Percentiles rank a stretch among this genome's conserved stretches.
phyloP scores from a whole-genome alignment of 2,113 vertebrate species.

The Astur gentilis region DNA sequence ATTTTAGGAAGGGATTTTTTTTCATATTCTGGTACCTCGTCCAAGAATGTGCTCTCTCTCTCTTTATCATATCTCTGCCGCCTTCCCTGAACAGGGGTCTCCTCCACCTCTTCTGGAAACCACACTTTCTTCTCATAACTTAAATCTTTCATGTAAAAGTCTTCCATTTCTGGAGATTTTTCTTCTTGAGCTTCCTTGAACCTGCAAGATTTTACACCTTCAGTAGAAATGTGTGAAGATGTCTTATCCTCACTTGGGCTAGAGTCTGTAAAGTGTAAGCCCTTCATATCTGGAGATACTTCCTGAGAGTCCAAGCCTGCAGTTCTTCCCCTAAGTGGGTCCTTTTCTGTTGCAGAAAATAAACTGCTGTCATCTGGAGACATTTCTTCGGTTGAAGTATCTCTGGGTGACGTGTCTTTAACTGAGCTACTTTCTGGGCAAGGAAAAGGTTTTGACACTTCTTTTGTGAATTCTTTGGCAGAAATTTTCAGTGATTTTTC shows the following conservation, averaged over 20 bases:
- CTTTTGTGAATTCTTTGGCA: background rate
- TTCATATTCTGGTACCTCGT: conserved; percentile 79
- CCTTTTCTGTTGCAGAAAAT: conserved; percentile 48
- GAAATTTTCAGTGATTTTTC: background rate
- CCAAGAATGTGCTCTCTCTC: conserved; percentile 89
- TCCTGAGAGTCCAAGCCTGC: conserved; percentile 13
- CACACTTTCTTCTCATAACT: conserved; percentile 79
- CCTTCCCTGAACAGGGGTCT: conserved; percentile 60
- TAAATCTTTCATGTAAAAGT: conserved; percentile 66
- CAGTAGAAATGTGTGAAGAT: background rate
- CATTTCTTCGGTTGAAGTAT: conserved; percentile 14
- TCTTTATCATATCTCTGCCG: conserved; percentile 81
- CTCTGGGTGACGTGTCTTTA: background rate
- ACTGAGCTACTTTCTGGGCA: conserved; percentile 21
- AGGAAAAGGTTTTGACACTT: background rate
- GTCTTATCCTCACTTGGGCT: background rate
- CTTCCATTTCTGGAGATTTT: conserved; percentile 66
- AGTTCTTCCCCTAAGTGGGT: background rate
- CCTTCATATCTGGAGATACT: conserved; percentile 19
- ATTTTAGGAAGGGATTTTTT: conserved; percentile 34
- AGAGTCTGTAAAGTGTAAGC: background rate
- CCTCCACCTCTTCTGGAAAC: conserved; percentile 75
- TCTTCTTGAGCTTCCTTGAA: conserved; percentile 19
- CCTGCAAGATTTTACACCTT: background rate
- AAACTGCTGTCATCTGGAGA: conserved; percentile 48